These are phyloP conservation scores for Ophioninae sp. DNA, from an alignment of 2,888 invertebrate species.

Conservation along the genomic window DNA sequence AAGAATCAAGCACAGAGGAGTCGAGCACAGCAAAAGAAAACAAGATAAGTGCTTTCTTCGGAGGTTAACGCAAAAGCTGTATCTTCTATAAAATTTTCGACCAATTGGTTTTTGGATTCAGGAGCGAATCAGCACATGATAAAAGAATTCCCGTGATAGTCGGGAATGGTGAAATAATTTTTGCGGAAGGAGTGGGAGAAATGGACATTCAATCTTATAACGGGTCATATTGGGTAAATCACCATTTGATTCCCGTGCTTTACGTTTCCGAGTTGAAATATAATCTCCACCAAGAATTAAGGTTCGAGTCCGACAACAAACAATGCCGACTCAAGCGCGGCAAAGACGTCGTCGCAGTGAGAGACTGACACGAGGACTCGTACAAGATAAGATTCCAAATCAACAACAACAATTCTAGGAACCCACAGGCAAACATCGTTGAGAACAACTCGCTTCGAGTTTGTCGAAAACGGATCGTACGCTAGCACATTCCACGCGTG, in stretches of 20 bases:
- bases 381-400: conserved; percentile 55
- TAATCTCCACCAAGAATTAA: conserved; percentile 61
- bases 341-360: conserved; percentile 39
- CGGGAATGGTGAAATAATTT: conserved; percentile 57
- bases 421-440: conserved; percentile 34
- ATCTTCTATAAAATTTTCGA: background rate
- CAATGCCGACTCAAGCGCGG: conserved; percentile 26
- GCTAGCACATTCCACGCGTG: conserved; percentile 43
- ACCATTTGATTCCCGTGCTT: conserved; percentile 48
- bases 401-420: conserved; percentile 34
- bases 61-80: background rate
- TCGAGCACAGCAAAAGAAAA: background rate
- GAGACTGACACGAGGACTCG: conserved; percentile 34
- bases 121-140: conserved; percentile 64
- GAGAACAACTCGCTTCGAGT: background rate
- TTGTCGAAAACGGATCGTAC: background rate
- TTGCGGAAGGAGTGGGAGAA: conserved; percentile 14
- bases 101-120: conserved; percentile 55
- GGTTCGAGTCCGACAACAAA: conserved; percentile 19
- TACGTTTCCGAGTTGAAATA: conserved; percentile 54
- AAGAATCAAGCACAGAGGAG: background rate
- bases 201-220: conserved; percentile 62
- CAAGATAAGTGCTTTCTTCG: conserved; percentile 6
- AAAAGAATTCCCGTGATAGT: conserved; percentile 28
- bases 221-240: conserved; percentile 57